phyloP scores from a whole-genome alignment of 2,797 vertebrate genomes.

The Helarctos malayanus region DNA sequence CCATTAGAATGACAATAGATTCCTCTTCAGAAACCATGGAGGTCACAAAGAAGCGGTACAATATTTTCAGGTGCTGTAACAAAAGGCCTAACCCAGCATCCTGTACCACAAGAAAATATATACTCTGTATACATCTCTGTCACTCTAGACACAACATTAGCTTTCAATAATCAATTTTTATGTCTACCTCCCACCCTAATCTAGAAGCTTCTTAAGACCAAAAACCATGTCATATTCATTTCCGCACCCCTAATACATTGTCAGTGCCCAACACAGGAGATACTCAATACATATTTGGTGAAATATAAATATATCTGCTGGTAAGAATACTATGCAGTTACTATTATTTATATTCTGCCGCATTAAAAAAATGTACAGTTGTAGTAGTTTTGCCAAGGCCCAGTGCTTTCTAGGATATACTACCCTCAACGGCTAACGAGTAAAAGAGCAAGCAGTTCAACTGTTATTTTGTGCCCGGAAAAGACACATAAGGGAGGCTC shows the following conservation, averaged over 20 bases:
- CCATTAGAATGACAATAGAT: not conserved
- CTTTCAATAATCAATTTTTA: not conserved
- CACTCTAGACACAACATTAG: not conserved
- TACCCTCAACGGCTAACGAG: not conserved
- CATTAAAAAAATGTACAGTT: not conserved
- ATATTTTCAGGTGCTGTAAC: not conserved
- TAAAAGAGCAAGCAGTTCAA: not conserved
- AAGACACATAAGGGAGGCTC: not conserved
- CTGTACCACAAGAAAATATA: not conserved
- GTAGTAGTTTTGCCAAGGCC: not conserved
- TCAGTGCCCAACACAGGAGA: not conserved
- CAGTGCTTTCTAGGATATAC: not conserved
- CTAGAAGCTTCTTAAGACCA: constrained; percentile 16
- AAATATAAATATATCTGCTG: not conserved
- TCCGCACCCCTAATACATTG: not conserved
- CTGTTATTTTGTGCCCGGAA: not conserved
- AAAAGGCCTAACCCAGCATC: not conserved
- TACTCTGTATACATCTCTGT: not conserved
- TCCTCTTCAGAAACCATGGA: not conserved
- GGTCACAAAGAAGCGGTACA: not conserved
- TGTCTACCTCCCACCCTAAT: not conserved
- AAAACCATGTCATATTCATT: not conserved
- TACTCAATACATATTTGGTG: not conserved
- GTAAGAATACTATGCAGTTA: not conserved
- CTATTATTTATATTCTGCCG: not conserved